Conservation (phyloP, 2,113 vertebrate species). For the Pomatorhinus ruficollis region DNA sequence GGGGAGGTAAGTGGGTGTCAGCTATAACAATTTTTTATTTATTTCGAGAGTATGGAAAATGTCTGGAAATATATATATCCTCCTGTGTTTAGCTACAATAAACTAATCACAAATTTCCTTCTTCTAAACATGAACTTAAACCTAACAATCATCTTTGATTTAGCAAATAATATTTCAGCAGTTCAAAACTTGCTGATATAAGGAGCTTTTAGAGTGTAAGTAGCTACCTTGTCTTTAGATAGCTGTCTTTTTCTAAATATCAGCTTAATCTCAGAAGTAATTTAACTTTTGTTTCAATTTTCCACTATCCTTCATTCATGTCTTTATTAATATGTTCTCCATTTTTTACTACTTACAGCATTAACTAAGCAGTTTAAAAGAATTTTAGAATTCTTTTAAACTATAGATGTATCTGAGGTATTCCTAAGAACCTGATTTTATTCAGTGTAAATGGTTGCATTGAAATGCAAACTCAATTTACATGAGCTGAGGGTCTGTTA, state of each 20-base stretch:
- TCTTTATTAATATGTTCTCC: neutral
- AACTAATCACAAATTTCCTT: neutral
- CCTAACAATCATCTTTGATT: neutral
- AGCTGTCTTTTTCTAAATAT: neutral
- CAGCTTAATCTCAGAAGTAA: neutral
- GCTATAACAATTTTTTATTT: neutral
- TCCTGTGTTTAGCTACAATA: neutral
- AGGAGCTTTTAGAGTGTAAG: neutral
- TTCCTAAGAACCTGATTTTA: neutral
- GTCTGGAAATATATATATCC: neutral
- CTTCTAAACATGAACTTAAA: neutral
- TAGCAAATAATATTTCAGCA: neutral
- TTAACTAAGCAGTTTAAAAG: neutral
- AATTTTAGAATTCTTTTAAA: neutral
- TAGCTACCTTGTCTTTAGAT: neutral
- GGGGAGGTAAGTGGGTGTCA: fast-evolving
- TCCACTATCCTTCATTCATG: neutral
- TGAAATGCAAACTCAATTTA: neutral
- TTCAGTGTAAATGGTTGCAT: neutral
- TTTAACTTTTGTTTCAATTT: neutral
- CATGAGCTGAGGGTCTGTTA: neutral
- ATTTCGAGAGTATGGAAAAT: neutral
- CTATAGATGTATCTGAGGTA: neutral
- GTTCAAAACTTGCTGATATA: neutral
- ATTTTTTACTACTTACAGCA: neutral